Base-by-base conservation (phyloP, 1,140 invertebrate genomes). In the Cyphomyrmex costatus region DNA sequence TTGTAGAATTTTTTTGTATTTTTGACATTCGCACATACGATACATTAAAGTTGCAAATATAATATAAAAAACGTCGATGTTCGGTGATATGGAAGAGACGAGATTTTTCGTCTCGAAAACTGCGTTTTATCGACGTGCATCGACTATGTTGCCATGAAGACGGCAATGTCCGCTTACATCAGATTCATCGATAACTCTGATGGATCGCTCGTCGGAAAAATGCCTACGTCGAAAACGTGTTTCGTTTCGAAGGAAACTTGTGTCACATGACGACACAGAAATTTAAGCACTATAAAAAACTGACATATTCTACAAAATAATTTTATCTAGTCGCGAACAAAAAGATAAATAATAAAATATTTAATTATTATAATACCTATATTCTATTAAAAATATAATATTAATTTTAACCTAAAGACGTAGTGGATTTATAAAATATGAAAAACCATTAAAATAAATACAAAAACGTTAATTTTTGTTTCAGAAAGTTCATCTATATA, bases 131-230 rank as follows among this genome's bases (percentile, higher is more conserved):
- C 63, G 77, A 70, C 63, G 24, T 56, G 12, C n/a, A 70, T 68
- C 49, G 46, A 53, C 61, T 56, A 21, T 0, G 8, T 19, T 12
- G n/a, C 42, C 63, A 80, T 19, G 30, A 68, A 80, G 46, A 68
- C 42, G 58, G 76, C 27, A 36, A 68, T 66, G 76, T 80, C 49
- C 30, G 46, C 21, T 24, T 53, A 30, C 63, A 70, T 68, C 30
- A 70, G 77, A 68, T 80, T 80, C 63, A 80, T 27, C 80, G 80
- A 74, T 83, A 83, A 83, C 56, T 12, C 36, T 74, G 80, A 83
- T 49, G 80, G 70, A 83, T 83, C 53, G 60, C 70, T 74, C 24
- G 53, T 56, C 27, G 36, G 49, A 60, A 83, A 74, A 83, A 60
- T 83, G 33, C 10, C 24, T 10, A 10, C 19, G 36, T 74, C 68